These are phyloP conservation scores for Brenthis hecate DNA, from an alignment of 2,888 invertebrate genomes.

Conservation along the genomic window DNA sequence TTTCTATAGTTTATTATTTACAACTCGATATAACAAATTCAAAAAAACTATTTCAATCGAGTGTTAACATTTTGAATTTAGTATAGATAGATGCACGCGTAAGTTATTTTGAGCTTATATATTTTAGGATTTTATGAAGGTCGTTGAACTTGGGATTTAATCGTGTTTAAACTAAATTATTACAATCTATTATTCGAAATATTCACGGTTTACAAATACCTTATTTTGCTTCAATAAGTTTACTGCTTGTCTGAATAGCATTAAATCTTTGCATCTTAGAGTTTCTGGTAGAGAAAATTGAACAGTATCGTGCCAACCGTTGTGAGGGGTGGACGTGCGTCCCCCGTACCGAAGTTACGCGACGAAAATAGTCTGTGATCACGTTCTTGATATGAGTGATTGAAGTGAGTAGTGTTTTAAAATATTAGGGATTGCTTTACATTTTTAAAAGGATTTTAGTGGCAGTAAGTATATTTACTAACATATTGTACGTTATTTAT, in stretches of 20 bases:
- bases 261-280: slow-evolving; percentile 53
- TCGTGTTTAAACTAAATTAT: not conserved
- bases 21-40: too few species aligned
- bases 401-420: slow-evolving; percentile 17
- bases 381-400: slow-evolving; percentile 13
- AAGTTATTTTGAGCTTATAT: slow-evolving; percentile 33
- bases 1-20: too few species aligned
- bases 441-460: not conserved
- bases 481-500: not conserved
- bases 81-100: slow-evolving; percentile 15
- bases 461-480: slow-evolving; percentile 3
- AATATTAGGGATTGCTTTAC: slow-evolving; percentile 18
- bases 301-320: slow-evolving; percentile 57
- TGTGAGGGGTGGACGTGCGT: slow-evolving; percentile 53
- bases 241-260: slow-evolving; percentile 58
- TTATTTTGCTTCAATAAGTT: slow-evolving; percentile 64
- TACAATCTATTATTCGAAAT: slow-evolving; percentile 45
- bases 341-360: slow-evolving; percentile 49
- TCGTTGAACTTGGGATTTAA: slow-evolving; percentile 35
- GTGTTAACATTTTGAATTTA: not conserved
- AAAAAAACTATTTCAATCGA: slow-evolving; percentile 1
- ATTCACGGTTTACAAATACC: slow-evolving; percentile 55
- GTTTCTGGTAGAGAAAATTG: slow-evolving; percentile 43
- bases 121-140: slow-evolving; percentile 38
- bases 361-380: slow-evolving; percentile 62